Evolutionary conservation across 2,113 vertebrate genomes (phyloP), one percentile per base, ranked within the genome.

Genomic region (Cettia cetti): DNA sequence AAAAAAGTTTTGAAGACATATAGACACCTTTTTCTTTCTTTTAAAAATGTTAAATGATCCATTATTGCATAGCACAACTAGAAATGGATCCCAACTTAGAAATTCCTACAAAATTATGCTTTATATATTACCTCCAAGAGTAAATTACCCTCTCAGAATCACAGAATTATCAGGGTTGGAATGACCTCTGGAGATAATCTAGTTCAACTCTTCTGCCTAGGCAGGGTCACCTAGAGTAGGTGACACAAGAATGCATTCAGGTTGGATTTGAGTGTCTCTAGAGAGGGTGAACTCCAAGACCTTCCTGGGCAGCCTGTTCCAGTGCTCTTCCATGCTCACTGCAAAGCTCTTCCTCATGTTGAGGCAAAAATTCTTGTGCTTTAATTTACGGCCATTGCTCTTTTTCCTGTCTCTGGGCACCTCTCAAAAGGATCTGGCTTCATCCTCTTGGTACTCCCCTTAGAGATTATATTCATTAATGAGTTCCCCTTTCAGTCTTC

Each of bases 331-430:
- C 50, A 59, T 23, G 15, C 22, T 65, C 50, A 65, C 9, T 0
- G 0, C 11, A 35, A 64, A 35, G 11, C 11, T 72, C 23, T 44
- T 50, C 15, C 18, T 52, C 27, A 33, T 9, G 15, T 3, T 37
- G 44, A 50, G 37, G 22, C 9, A 44, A 65, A 65, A 65, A 50
- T 52, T 65, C 27, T 11, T 44, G 18, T 52, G 11, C 10, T 47
- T 79, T 14, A 26, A 0, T 44, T 50, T 59, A 13, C 0, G 2
- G 27, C 22, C 15, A 20, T 37, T 50, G 12, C 4, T 57, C 31
- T 35, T 40, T 12, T 1, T 57, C 6, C 31, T 50, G 22, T 65
- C 1, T 0, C 27, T 44, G 33, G 18, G 12, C 27, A 27, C 26
- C 22, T 23, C 8, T 22, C 13, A 33, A 27, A 47, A 57, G 22